These are phyloP conservation scores for Danionella cerebrum DNA, from an alignment of 2,113 vertebrate genomes.

Conservation along the genomic window DNA sequence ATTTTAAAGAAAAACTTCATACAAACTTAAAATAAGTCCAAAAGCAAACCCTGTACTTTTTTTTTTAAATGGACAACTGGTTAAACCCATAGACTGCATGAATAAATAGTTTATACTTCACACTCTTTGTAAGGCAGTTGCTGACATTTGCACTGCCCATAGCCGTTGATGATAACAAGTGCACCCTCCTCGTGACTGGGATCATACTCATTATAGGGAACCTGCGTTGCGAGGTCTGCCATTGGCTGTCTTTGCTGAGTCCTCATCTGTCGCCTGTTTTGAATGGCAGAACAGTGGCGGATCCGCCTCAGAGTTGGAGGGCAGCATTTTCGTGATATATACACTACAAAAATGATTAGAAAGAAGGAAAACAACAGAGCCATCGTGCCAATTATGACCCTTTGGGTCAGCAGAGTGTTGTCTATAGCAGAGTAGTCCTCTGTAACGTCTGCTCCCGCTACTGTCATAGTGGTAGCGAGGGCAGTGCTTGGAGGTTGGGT, in stretches of 20 bases:
- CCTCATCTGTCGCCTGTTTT: constrained; percentile 95
- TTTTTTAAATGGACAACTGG: constrained; percentile 69
- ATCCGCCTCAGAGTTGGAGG: constrained; percentile 93
- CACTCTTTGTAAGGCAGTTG: constrained; percentile 99
- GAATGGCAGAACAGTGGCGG: constrained; percentile 94
- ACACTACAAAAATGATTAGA: constrained; percentile 99
- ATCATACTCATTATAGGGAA: constrained; percentile 96
- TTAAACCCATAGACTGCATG: constrained; percentile 55
- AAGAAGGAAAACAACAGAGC: constrained; percentile 98
- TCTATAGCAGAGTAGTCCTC: constrained; percentile 81
- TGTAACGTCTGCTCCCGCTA: constrained; percentile 76
- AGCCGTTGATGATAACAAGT: constrained; percentile 97
- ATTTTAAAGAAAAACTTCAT: constrained; percentile 61
- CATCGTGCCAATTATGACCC: constrained; percentile 98
- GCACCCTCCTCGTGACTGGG: constrained; percentile 92
- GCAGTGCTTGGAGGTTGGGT: constrained; percentile 58
- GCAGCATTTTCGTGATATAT: constrained; percentile 97
- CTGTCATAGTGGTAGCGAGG: constrained; percentile 56
- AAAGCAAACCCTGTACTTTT: constrained; percentile 74
- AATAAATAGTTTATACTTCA: constrained; percentile 93
- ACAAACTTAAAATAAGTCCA: constrained; percentile 43
- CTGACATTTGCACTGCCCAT: constrained; percentile 99
- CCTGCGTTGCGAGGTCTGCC: constrained; percentile 93
- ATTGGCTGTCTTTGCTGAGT: constrained; percentile 94
- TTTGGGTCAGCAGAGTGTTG: constrained; percentile 92